Percentiles rank a stretch among this genome's conserved stretches.
phyloP scores from a whole-genome alignment of 37 sponge, comb jelly and placozoan genomes.

The Cladorhizidae sp. region DNA sequence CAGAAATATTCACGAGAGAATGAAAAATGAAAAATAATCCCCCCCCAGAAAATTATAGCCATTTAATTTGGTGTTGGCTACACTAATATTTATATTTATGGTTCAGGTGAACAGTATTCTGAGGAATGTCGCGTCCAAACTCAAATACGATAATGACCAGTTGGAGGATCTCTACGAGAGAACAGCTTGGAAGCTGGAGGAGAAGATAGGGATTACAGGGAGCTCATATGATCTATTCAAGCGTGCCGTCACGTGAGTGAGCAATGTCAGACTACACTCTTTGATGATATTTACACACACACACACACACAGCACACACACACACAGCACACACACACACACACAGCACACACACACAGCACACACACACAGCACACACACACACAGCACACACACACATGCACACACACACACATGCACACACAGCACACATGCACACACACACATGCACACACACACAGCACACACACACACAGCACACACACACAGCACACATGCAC shows the following conservation, averaged over 20 bases:
- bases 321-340: slow-evolving; percentile 15
- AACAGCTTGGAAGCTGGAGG: slow-evolving; percentile 95
- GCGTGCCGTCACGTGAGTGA: slow-evolving; percentile 77
- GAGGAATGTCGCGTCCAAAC: slow-evolving; percentile 83
- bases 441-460: no score
- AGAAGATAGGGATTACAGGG: slow-evolving; percentile 70
- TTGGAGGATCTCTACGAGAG: slow-evolving; percentile 91
- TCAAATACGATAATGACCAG: slow-evolving; percentile 85
- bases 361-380: no score
- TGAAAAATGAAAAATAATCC: not conserved
- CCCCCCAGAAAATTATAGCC: not conserved
- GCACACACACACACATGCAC: no score
- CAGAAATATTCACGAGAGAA: no score
- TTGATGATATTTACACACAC: slow-evolving; percentile 3
- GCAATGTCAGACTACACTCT: not conserved
- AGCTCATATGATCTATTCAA: slow-evolving; percentile 94
- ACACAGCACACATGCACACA: no score
- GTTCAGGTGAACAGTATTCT: slow-evolving; percentile 91
- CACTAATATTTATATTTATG: not conserved
- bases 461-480: no score
- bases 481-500: no score
- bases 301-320: not conserved
- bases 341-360: no score
- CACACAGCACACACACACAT: no score
- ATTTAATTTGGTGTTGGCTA: not conserved